Percentiles rank a stretch among this genome's conserved stretches.
phyloP scores from a whole-genome alignment of 30 jellyfish, hydroid and myxozoan genomes.

The Haliclystus octoradiatus region DNA sequence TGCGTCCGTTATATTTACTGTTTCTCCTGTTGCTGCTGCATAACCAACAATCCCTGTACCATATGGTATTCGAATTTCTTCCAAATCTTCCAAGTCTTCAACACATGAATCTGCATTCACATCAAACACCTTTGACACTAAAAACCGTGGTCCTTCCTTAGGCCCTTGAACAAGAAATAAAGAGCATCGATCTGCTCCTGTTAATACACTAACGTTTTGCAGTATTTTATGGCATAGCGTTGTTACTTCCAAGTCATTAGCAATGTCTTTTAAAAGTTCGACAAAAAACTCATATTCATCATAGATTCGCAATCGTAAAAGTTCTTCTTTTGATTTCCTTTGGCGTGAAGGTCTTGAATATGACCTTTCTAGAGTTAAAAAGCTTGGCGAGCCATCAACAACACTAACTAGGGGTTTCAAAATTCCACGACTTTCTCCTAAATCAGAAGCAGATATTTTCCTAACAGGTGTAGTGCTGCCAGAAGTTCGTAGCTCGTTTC shows the following conservation, averaged over 20 bases:
- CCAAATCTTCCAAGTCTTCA: conserved; percentile 62
- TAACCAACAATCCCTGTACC: conserved; percentile 92
- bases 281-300: conserved; percentile 82
- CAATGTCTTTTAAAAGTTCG: conserved; percentile 80
- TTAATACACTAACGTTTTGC: conserved; percentile 74
- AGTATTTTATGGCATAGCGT: conserved; percentile 75
- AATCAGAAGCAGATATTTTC: conserved; percentile 72
- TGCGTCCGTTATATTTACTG: conserved; percentile 88
- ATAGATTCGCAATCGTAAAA: conserved; percentile 50
- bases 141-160: conserved; percentile 58
- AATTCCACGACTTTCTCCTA: conserved; percentile 52
- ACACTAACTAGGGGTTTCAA: conserved; percentile 71
- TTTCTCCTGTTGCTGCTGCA: conserved; percentile 86
- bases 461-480: conserved; percentile 64
- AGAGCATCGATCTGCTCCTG: conserved; percentile 92
- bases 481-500: conserved; percentile 4
- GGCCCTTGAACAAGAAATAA: conserved; percentile 82
- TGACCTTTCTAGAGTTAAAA: conserved; percentile 79
- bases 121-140: conserved; percentile 84
- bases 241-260: conserved; percentile 72
- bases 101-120: conserved; percentile 91
- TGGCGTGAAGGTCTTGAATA: conserved; percentile 73
- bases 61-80: conserved; percentile 74
- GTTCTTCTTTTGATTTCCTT: conserved; percentile 83
- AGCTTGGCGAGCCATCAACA: conserved; percentile 79